Percentiles rank a stretch among this genome's conserved stretches.
phyloP scores from a whole-genome alignment of 53 echinoderm and acorn worm genomes.

The Hippasteria phrygiana region DNA sequence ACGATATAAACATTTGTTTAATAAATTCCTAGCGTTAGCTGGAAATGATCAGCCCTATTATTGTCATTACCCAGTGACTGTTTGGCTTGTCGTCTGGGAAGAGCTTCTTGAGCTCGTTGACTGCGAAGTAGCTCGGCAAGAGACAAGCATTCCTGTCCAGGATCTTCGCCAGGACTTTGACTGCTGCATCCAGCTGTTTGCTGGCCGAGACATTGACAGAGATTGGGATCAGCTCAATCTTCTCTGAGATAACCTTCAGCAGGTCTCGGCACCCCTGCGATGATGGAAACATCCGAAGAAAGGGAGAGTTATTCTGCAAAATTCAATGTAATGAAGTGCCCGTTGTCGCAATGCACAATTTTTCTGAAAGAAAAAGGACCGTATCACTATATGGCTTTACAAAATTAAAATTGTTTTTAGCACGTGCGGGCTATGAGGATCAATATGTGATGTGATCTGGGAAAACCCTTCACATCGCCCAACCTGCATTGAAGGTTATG shows the following conservation, averaged over 20 bases:
- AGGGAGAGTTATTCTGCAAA: too few species aligned
- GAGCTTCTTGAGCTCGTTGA: constrained; percentile 92
- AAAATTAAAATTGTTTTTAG: too few species aligned
- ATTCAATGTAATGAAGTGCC: too few species aligned
- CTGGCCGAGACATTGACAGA: constrained; percentile 77
- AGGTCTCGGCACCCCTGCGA: constrained; percentile 83
- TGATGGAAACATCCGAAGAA: not conserved
- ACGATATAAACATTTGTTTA: too few species aligned
- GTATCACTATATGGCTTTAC: too few species aligned
- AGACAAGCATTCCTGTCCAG: constrained; percentile 90
- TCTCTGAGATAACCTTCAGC: constrained; percentile 67
- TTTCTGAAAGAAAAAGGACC: too few species aligned
- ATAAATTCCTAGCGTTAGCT: not conserved
- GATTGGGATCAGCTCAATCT: constrained; percentile 64
- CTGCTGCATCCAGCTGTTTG: constrained; percentile 74
- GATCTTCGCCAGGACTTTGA: constrained; percentile 84
- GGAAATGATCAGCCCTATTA: not conserved
- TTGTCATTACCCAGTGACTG: constrained; percentile 84
- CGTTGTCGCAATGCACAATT: too few species aligned
- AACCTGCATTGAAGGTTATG: too few species aligned
- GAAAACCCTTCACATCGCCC: too few species aligned
- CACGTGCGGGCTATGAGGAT: too few species aligned
- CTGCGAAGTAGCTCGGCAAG: constrained; percentile 92
- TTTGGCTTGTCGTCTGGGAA: constrained; percentile 82
- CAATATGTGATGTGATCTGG: too few species aligned